A percentile compares a stretch with the other conserved stretches of the same genome.
These are phyloP conservation scores for Varanus salvator DNA, from an alignment of 2,113 vertebrate species.

Conservation along the genomic window DNA sequence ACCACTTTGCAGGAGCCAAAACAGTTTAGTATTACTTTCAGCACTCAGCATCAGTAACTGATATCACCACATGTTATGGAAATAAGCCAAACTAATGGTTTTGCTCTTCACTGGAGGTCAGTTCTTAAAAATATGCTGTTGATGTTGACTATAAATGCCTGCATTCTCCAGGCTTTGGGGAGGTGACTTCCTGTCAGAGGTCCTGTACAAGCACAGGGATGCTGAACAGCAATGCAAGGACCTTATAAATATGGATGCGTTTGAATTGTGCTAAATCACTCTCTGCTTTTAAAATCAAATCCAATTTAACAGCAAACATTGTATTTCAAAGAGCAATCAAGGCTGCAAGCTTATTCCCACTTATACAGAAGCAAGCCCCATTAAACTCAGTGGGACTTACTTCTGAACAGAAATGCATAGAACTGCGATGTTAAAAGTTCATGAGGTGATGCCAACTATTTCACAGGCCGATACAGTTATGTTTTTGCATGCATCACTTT, in stretches of 20 bases:
- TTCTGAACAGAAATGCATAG: not conserved
- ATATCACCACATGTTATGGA: not conserved
- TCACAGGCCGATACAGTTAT: not conserved
- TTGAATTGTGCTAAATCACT: not conserved
- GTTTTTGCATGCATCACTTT: not conserved
- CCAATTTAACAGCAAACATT: not conserved
- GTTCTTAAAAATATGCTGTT: not conserved
- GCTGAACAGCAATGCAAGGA: not conserved
- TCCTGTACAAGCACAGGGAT: not conserved
- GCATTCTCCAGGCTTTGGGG: not conserved
- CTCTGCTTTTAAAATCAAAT: not conserved
- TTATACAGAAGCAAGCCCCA: not conserved
- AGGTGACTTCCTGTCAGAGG: not conserved
- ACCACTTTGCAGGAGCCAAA: not conserved
- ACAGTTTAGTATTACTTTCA: not conserved
- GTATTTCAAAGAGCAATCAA: not conserved
- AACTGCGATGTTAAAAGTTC: not conserved
- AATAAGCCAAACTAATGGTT: slow-evolving; percentile 7
- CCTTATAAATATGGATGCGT: not conserved
- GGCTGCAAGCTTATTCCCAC: not conserved
- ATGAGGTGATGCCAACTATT: not conserved
- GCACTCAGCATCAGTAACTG: not conserved
- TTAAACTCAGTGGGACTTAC: not conserved
- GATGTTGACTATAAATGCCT: not conserved
- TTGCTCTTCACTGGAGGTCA: slow-evolving; percentile 7